A percentile compares a stretch with the other conserved stretches of the same genome.
Evolutionary conservation across 2,113 vertebrate species (phyloP).

Genomic region (Cyanoderma ruficeps): DNA sequence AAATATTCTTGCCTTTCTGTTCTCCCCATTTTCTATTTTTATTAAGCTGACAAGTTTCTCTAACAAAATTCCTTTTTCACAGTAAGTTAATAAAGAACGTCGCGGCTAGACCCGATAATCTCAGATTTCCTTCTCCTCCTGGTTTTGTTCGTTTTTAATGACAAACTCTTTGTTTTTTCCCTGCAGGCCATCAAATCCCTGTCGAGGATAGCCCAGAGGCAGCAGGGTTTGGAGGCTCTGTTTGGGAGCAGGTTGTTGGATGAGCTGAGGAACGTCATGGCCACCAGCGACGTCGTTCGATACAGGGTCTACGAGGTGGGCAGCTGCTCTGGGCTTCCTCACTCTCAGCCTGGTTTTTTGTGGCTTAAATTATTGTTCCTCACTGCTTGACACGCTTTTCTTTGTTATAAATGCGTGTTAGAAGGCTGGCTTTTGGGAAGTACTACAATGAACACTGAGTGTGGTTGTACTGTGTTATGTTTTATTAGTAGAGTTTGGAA

Average conservation of each 20-base stretch:
- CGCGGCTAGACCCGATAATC: rapidly evolving
- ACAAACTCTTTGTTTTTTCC: neutral
- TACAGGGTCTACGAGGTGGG: slow-evolving; percentile 94
- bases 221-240: slow-evolving; percentile 84
- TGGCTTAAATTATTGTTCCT: rapidly evolving
- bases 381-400: neutral
- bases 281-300: slow-evolving; percentile 83
- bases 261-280: slow-evolving; percentile 88
- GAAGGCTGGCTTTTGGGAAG: no score
- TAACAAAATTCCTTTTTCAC: no score
- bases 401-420: no score
- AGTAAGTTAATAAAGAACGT: rapidly evolving
- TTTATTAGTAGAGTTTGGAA: no score
- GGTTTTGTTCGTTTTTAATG: neutral
- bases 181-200: slow-evolving; percentile 86
- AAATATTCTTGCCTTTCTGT: no score
- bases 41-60: no score
- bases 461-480: no score
- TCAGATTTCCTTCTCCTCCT: neutral
- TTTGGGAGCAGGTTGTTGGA: slow-evolving; percentile 84
- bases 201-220: slow-evolving; percentile 80
- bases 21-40: no score
- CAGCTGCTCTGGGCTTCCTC: neutral
- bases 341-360: no score
- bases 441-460: no score